These are phyloP conservation scores for Tineola bisselliella DNA, from an alignment of 2,888 invertebrate species.

Conservation along the genomic window DNA sequence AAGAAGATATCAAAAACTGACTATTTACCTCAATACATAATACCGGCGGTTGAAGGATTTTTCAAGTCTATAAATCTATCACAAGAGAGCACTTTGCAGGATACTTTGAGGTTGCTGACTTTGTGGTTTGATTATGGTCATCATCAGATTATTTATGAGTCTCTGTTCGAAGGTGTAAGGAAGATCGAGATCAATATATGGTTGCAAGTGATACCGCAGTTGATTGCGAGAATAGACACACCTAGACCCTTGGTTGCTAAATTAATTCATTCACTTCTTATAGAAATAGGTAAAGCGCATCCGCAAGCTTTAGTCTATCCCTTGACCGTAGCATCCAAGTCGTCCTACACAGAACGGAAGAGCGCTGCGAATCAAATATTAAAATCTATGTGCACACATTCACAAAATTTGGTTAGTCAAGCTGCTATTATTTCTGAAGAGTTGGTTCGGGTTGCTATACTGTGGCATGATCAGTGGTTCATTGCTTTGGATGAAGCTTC, in stretches of 20 bases:
- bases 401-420: constrained; percentile 90
- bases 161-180: constrained; percentile 90
- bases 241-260: constrained; percentile 87
- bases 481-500: constrained; percentile 97
- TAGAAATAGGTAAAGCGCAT: constrained; percentile 97
- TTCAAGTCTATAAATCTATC: constrained; percentile 96
- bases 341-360: constrained; percentile 83
- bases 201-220: constrained; percentile 98
- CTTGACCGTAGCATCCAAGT: constrained; percentile 96
- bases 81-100: constrained; percentile 93
- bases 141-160: constrained; percentile 91
- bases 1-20: constrained; percentile 53
- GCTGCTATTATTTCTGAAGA: constrained; percentile 97
- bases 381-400: constrained; percentile 95
- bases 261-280: constrained; percentile 90
- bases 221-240: constrained; percentile 98
- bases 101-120: constrained; percentile 91
- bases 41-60: constrained; percentile 95
- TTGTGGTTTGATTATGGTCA: constrained; percentile 99
- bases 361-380: constrained; percentile 94
- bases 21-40: constrained; percentile 69
- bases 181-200: constrained; percentile 97
- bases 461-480: constrained; percentile 99
- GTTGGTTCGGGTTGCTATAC: constrained; percentile 94
- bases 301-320: constrained; percentile 98